Evolutionary conservation across 1,140 invertebrate species (phyloP).

Genomic region (Argopecten irradians): DNA sequence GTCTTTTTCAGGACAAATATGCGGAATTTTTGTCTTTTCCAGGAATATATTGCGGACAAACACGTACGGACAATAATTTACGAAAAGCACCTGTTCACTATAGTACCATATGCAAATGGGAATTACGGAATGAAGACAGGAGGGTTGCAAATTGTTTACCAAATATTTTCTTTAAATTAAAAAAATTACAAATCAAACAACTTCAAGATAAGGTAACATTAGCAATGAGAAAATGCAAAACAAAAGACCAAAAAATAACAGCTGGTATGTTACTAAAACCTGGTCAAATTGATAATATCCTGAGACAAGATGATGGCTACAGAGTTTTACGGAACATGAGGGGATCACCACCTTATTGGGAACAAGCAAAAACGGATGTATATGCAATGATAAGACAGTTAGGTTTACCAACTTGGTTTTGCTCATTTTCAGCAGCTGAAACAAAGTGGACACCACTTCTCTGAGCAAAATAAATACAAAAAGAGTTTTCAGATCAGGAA

Average conservation of each 20-base stretch:
- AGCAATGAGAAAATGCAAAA: conserved; percentile 49
- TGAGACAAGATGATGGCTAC: conserved; percentile 53
- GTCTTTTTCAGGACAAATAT: conserved; percentile 43
- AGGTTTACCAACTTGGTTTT: conserved; percentile 47
- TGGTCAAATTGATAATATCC: conserved; percentile 27
- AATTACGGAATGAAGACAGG: conserved; percentile 38
- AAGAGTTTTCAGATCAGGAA: conserved; percentile 35
- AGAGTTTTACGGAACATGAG: conserved; percentile 45
- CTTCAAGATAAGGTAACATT: conserved; percentile 48
- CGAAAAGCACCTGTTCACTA: conserved; percentile 33
- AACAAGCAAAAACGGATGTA: conserved; percentile 44
- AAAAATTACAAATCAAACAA: conserved; percentile 59
- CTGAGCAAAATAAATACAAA: conserved; percentile 28
- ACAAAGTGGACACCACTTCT: conserved; percentile 49
- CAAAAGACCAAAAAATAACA: conserved; percentile 49
- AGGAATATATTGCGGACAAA: conserved; percentile 51
- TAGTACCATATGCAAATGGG: conserved; percentile 42
- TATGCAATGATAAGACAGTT: conserved; percentile 51
- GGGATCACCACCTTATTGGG: conserved; percentile 51
- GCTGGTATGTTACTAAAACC: conserved; percentile 39
- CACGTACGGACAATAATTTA: conserved; percentile 33
- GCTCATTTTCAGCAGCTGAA: conserved; percentile 54
- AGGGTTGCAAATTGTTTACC: conserved; percentile 37
- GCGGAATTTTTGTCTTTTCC: conserved; percentile 54
- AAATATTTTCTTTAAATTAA: conserved; percentile 56